These are phyloP conservation scores for Atherix ibis DNA, from an alignment of 2,888 invertebrate species.

Conservation along the genomic window DNA sequence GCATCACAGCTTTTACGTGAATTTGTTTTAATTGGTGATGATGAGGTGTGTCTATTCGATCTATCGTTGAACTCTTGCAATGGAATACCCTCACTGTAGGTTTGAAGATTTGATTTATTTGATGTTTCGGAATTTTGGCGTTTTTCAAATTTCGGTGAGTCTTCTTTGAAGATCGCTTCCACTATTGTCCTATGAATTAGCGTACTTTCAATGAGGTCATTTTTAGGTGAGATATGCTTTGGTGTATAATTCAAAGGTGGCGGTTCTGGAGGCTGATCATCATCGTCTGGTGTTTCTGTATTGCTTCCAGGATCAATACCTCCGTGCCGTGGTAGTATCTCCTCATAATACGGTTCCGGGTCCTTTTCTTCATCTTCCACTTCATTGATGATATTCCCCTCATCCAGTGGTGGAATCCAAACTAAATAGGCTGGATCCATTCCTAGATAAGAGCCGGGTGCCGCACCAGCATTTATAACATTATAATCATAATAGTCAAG, in stretches of 20 bases:
- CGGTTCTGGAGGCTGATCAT: constrained; percentile 29
- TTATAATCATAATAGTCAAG: constrained; percentile 82
- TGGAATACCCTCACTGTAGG: background rate
- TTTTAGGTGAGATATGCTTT: constrained; percentile 34
- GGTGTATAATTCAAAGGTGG: constrained; percentile 19
- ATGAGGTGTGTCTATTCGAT: no score
- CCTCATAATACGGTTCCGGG: constrained; percentile 23
- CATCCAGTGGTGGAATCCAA: constrained; percentile 72
- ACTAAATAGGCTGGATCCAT: constrained; percentile 81
- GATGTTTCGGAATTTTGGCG: no score
- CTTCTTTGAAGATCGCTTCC: constrained; percentile 6
- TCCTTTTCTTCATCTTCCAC: constrained; percentile 38
- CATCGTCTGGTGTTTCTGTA: constrained; percentile 42
- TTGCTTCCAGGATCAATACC: constrained; percentile 47
- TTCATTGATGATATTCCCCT: constrained; percentile 48
- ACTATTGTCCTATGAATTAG: constrained; percentile 7
- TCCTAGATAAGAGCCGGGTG: constrained; percentile 71
- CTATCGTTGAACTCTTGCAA: constrained; percentile 16
- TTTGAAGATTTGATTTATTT: constrained; percentile 1
- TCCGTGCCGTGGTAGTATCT: constrained; percentile 36
- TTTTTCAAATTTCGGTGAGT: no score
- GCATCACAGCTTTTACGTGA: constrained; percentile 24
- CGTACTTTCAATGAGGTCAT: constrained; percentile 13
- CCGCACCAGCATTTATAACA: constrained; percentile 66
- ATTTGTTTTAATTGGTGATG: no score